Conservation (phyloP, 2,888 invertebrate genomes). For the Molorchus minor region DNA sequence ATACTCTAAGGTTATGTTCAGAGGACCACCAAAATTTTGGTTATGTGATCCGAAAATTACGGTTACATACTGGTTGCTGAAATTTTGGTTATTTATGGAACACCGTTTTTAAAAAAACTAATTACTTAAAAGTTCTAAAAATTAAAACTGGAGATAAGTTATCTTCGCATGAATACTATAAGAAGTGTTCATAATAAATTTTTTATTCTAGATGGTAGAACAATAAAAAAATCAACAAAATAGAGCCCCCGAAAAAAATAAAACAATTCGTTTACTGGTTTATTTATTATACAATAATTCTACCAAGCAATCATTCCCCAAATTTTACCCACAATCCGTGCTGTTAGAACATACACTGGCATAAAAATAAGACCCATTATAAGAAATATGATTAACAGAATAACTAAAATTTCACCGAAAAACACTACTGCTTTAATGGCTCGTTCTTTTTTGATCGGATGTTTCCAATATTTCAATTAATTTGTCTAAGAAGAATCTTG, state of each 20-base stretch:
- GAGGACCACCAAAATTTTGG: too few relatives aligned
- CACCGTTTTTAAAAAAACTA: too few relatives aligned
- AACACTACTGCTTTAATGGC: constrained; percentile 53
- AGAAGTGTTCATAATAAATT: too few relatives aligned
- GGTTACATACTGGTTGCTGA: too few relatives aligned
- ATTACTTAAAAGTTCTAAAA: too few relatives aligned
- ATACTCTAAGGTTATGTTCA: too few relatives aligned
- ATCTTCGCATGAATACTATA: too few relatives aligned
- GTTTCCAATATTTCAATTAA: constrained; percentile 57
- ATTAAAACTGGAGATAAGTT: too few relatives aligned
- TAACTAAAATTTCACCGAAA: constrained; percentile 52
- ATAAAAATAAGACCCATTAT: constrained; percentile 56
- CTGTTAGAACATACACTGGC: constrained; percentile 52
- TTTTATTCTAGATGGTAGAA: too few relatives aligned
- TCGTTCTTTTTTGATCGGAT: constrained; percentile 47
- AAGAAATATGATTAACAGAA: constrained; percentile 53
- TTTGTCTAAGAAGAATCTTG: constrained; percentile 57
- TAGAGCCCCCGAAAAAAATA: neutral
- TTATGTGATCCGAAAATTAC: too few relatives aligned
- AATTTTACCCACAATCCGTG: constrained; percentile 45
- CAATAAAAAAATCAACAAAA: too few relatives aligned
- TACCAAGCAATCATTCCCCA: constrained; percentile 49
- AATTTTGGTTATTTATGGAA: too few relatives aligned
- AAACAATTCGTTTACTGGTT: constrained; percentile 3
- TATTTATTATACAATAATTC: constrained; percentile 6